Evolutionary conservation across 2,113 vertebrate species (phyloP).

Genomic region (Salvator merianae): DNA sequence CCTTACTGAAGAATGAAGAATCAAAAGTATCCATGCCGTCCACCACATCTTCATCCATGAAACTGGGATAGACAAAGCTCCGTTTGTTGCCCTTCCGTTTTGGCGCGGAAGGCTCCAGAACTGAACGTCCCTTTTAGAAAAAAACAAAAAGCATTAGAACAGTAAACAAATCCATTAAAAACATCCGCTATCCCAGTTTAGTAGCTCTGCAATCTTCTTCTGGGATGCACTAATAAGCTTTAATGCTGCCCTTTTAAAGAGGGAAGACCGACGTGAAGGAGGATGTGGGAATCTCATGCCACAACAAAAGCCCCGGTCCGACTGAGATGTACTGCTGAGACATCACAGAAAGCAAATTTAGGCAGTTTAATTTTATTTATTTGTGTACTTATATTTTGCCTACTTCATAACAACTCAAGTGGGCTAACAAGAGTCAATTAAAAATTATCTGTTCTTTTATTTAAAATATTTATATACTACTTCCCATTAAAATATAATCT

Average conservation of each 20-base stretch:
- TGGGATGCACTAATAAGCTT: background rate
- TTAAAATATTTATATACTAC: too few species aligned
- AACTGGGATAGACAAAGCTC: slow-evolving; percentile 89
- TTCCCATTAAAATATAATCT: too few species aligned
- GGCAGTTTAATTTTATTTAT: too few species aligned
- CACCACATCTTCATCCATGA: slow-evolving; percentile 88
- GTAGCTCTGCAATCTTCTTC: background rate
- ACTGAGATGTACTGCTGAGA: background rate
- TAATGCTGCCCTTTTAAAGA: background rate
- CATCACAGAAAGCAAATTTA: background rate
- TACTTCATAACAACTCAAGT: too few species aligned
- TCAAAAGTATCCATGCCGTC: slow-evolving; percentile 84
- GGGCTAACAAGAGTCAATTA: too few species aligned
- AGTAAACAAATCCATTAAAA: background rate
- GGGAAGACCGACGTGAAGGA: background rate
- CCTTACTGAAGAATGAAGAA: slow-evolving; percentile 96
- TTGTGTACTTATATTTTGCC: too few species aligned
- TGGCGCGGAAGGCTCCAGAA: slow-evolving; percentile 77
- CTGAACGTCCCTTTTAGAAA: slow-evolving; percentile 80
- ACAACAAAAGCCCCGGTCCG: too few species aligned
- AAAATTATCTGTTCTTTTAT: too few species aligned
- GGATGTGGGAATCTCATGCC: background rate
- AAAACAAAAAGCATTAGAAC: background rate
- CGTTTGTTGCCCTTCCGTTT: slow-evolving; percentile 76
- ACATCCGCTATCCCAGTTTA: background rate